A percentile compares a stretch with the other conserved stretches of the same genome.
Evolutionary conservation across 2,797 vertebrate genomes (phyloP).

Genomic region (Coilia nasus): DNA sequence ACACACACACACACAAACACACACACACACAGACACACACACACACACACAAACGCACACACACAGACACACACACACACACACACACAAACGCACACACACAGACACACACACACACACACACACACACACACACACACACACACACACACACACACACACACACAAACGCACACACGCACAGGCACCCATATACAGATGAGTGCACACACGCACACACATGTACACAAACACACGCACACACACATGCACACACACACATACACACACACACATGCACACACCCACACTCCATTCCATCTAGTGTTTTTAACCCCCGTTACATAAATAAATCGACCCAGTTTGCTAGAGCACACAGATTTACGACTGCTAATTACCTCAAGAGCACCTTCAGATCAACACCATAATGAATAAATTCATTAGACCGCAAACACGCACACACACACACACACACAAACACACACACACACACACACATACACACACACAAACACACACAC

Average conservation of each 20-base stretch:
- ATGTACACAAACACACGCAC: background rate
- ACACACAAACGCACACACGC: background rate
- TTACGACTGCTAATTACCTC: slow-evolving; percentile 38
- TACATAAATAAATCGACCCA: background rate
- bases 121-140: background rate
- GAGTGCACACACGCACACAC: background rate
- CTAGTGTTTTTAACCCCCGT: slow-evolving; percentile 5
- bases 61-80: background rate
- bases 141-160: background rate
- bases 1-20: background rate
- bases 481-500: background rate
- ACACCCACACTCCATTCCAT: background rate
- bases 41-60: background rate
- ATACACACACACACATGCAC: background rate
- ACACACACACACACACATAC: background rate
- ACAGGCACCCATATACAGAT: background rate
- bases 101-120: background rate
- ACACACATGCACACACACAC: background rate
- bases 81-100: background rate
- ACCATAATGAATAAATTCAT: slow-evolving; percentile 29
- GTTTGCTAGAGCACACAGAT: slow-evolving; percentile 27
- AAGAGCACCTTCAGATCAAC: slow-evolving; percentile 27
- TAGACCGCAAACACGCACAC: slow-evolving; percentile 3
- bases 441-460: background rate
- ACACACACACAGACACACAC: background rate